These are phyloP conservation scores for Dusona sp. DNA, from an alignment of 2,888 invertebrate species.

Conservation along the genomic window DNA sequence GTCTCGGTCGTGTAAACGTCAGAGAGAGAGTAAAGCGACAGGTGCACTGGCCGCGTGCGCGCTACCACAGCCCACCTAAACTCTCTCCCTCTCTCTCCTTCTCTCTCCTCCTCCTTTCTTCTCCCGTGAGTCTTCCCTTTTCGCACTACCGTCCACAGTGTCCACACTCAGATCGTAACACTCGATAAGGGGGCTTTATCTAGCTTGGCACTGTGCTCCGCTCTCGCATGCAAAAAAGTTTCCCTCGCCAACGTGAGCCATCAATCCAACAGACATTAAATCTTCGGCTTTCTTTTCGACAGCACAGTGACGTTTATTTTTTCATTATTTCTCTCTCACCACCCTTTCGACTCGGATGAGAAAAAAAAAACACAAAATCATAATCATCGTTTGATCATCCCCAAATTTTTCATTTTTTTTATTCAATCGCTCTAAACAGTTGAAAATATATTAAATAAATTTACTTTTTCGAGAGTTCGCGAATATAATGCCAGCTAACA, in stretches of 20 bases:
- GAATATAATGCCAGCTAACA: conserved; percentile 81
- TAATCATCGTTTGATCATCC: background rate
- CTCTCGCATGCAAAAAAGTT: conserved; percentile 59
- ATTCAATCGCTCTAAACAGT: background rate
- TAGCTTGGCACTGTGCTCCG: conserved; percentile 32
- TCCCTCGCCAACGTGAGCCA: conserved; percentile 60
- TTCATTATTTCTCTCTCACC: background rate
- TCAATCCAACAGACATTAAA: conserved; percentile 36
- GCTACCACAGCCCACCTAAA: conserved; percentile 58
- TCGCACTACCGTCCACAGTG: conserved; percentile 18
- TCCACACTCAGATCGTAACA: conserved; percentile 46
- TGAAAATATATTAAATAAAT: background rate
- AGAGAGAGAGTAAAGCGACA: conserved; percentile 66
- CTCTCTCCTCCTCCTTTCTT: background rate
- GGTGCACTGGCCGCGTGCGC: conserved; percentile 71
- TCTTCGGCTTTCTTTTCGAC: conserved; percentile 1
- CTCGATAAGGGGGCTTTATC: conserved; percentile 47
- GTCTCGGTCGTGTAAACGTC: conserved; percentile 47
- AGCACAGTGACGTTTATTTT: conserved; percentile 14
- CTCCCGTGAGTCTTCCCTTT: conserved; percentile 4
- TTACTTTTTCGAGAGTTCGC: conserved; percentile 16
- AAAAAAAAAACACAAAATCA: background rate
- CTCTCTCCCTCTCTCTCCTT: conserved; percentile 23
- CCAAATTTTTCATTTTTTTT: background rate
- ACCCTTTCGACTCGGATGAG: background rate